Evolutionary conservation across 2,888 invertebrate genomes (phyloP).

Genomic region (Monopis laevigella): DNA sequence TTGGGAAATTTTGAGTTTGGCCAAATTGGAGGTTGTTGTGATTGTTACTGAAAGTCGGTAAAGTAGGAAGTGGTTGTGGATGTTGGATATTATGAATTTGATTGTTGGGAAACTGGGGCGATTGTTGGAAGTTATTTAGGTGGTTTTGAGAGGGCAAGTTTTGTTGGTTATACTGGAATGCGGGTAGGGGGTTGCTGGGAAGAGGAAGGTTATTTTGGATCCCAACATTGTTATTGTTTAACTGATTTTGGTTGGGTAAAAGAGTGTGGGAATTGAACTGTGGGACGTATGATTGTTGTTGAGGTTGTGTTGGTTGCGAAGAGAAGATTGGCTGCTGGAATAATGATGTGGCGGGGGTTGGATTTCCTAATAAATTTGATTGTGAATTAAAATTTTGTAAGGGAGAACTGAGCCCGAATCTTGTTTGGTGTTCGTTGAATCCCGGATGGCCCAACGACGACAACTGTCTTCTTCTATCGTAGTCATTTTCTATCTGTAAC

Average conservation of each 20-base stretch:
- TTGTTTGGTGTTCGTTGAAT: conserved; percentile 55
- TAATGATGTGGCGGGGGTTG: conserved; percentile 32
- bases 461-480: conserved; percentile 51
- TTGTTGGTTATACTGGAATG: conserved; percentile 39
- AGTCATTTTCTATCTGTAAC: conserved; percentile 61
- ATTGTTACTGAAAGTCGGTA: conserved; percentile 41
- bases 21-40: conserved; percentile 37
- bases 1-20: conserved; percentile 33
- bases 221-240: conserved; percentile 28
- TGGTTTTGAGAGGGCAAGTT: conserved; percentile 15
- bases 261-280: conserved; percentile 40
- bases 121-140: conserved; percentile 13
- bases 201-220: conserved; percentile 30
- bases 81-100: conserved; percentile 26
- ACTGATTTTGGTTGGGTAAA: conserved; percentile 34
- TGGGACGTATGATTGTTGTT: conserved; percentile 44
- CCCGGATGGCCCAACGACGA: conserved; percentile 43
- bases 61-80: conserved; percentile 39
- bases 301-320: conserved; percentile 35
- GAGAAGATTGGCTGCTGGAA: conserved; percentile 36
- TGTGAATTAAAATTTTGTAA: conserved; percentile 49
- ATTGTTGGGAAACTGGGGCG: conserved; percentile 34
- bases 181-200: conserved; percentile 27
- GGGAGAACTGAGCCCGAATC: conserved; percentile 53
- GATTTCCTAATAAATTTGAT: conserved; percentile 30